Evolutionary conservation across 2,113 vertebrate species (phyloP).

Genomic region (Oxyruncus cristatus): DNA sequence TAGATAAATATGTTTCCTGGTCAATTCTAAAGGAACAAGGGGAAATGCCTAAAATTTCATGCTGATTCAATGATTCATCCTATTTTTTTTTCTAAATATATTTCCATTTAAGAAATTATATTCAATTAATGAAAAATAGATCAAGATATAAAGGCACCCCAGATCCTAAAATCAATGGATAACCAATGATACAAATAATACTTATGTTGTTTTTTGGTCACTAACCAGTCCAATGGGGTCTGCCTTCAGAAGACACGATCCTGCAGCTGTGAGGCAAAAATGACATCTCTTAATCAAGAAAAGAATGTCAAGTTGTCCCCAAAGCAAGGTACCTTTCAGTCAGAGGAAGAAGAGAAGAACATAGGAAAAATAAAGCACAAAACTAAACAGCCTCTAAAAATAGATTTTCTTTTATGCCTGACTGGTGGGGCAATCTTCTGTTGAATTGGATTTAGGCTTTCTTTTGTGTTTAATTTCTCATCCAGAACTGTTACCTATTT

Average conservation of each 20-base stretch:
- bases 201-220: rapidly evolving
- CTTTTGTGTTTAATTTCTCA: neutral
- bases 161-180: neutral
- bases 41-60: neutral
- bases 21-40: neutral
- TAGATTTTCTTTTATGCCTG: neutral
- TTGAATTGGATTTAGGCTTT: neutral
- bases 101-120: neutral
- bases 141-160: neutral
- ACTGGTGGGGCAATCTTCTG: neutral
- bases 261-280: neutral
- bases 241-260: neutral
- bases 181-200: neutral
- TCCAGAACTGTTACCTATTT: neutral
- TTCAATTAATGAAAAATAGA: neutral
- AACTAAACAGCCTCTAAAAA: neutral
- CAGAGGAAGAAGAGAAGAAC: neutral
- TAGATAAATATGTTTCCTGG: neutral
- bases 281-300: neutral
- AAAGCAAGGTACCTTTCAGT: neutral
- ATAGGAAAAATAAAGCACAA: neutral
- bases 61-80: neutral
- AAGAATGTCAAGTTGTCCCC: neutral
- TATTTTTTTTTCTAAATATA: neutral
- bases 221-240: neutral